Evolutionary conservation across 2,888 invertebrate species (phyloP).

Genomic region (Hirtodrosophila confusa): DNA sequence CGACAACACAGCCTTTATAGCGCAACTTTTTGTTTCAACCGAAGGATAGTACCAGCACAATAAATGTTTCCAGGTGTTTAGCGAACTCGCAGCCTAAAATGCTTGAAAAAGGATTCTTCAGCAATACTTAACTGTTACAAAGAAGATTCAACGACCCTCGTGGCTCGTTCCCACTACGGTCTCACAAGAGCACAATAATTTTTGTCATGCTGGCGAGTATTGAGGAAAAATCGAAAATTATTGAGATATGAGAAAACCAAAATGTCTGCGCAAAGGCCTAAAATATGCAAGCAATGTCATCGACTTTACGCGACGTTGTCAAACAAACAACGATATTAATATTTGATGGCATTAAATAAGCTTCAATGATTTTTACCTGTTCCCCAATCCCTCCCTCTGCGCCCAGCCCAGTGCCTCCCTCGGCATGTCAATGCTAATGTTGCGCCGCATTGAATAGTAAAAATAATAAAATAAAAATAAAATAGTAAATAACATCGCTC

Average conservation of each 20-base stretch:
- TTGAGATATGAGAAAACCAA: conserved; percentile 16
- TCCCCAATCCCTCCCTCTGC: neutral
- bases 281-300: conserved; percentile 60
- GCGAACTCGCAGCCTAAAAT: no score
- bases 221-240: conserved; percentile 31
- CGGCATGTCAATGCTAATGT: conserved; percentile 56
- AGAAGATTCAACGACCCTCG: neutral
- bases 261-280: conserved; percentile 39
- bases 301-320: conserved; percentile 41
- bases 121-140: neutral
- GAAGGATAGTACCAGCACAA: no score
- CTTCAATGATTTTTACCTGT: conserved; percentile 67
- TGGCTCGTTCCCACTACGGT: neutral
- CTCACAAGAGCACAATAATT: conserved; percentile 29
- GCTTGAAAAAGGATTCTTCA: no score
- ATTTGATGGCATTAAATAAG: conserved; percentile 77
- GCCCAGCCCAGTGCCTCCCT: neutral
- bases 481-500: conserved; percentile 59
- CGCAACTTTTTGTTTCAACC: no score
- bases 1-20: no score
- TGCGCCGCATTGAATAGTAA: conserved; percentile 65
- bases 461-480: no score
- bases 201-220: conserved; percentile 31
- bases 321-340: conserved; percentile 64
- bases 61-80: no score